Base-by-base conservation (phyloP, 1,140 invertebrate genomes). In the Planococcus citri region DNA sequence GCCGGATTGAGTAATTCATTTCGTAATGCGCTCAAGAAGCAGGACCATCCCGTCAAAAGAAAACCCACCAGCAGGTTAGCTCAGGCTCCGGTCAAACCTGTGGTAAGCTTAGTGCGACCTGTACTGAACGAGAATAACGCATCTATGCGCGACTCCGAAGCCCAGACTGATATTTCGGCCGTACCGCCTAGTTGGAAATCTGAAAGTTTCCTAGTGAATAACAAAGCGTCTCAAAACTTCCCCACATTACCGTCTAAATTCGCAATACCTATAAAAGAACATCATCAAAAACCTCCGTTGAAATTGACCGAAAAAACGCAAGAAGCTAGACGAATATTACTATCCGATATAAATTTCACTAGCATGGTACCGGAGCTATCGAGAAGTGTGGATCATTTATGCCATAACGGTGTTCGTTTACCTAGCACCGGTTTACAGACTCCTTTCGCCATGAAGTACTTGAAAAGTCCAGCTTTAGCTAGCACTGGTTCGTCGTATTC, bases 281-380 rank as follows among this genome's bases (percentile, higher is more conserved):
- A 64, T 70, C 71, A 61, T 4, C 72, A 73, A 0, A 78, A 76
- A 69, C 74, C 74, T 37, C 75, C 75, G 24, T 70, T 76, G n/a
- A 73, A 78, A 38, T 73, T 85, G 12, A 84, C 83, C 9, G 84
- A 86, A 70, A 85, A 85, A 77, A 84, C 83, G 3, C 82, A 86
- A 57, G 87, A 88, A 75, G 83, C 86, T 6, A 77, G 87, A n/a
- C 78, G 87, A 41, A 84, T 88, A 3, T 80, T 90, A 72, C 79
- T 89, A 1, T 88, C 87, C 38, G 88, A 89, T 74, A 88, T 89
- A 27, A 88, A 87, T 57, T 89, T 90, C 74, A 90, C 88, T 6
- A 89, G 87, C 60, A 90, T 90, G 88, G 88, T 90, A 1, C 88
- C 88, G 3, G 88, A 90, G 75, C 75, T 90, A 70, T 89, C 88